Percentiles rank a stretch among this genome's conserved stretches.
These are phyloP conservation scores for Brachyhypopomus occidentalis DNA, from an alignment of 2,113 vertebrate species.

Conservation along the genomic window DNA sequence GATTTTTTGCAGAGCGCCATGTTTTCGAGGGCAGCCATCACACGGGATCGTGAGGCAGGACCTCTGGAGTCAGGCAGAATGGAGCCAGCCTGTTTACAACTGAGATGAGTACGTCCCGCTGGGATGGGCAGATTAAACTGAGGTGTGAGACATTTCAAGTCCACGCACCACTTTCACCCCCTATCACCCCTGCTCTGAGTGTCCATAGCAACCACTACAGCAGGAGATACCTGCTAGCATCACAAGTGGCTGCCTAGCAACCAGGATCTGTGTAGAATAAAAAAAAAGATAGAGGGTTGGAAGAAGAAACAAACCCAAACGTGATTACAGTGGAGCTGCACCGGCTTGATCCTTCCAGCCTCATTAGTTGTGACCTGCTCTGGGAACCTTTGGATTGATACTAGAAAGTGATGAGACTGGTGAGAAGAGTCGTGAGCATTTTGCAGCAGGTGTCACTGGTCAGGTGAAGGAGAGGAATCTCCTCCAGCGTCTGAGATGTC, in stretches of 20 bases:
- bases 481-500: neutral
- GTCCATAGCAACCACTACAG: conserved; percentile 42
- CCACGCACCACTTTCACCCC: neutral
- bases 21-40: neutral
- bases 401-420: conserved; percentile 13
- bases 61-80: neutral
- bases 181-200: neutral
- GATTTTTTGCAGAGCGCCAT: neutral
- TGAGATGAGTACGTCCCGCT: neutral
- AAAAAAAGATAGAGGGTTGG: too few relatives aligned
- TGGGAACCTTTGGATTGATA: neutral
- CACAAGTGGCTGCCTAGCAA: neutral
- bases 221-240: conserved; percentile 12
- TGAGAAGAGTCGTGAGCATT: too few relatives aligned
- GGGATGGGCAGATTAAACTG: neutral
- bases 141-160: conserved; percentile 6
- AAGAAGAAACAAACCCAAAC: neutral
- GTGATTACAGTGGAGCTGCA: neutral
- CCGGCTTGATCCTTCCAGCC: neutral
- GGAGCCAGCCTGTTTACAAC: neutral
- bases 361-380: neutral
- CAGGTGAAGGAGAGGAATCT: neutral
- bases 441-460: conserved; percentile 1
- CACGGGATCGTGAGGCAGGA: neutral
- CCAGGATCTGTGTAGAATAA: neutral